Evolutionary conservation across 2,797 vertebrate genomes (phyloP).

Genomic region (Urophycis tenuis): DNA sequence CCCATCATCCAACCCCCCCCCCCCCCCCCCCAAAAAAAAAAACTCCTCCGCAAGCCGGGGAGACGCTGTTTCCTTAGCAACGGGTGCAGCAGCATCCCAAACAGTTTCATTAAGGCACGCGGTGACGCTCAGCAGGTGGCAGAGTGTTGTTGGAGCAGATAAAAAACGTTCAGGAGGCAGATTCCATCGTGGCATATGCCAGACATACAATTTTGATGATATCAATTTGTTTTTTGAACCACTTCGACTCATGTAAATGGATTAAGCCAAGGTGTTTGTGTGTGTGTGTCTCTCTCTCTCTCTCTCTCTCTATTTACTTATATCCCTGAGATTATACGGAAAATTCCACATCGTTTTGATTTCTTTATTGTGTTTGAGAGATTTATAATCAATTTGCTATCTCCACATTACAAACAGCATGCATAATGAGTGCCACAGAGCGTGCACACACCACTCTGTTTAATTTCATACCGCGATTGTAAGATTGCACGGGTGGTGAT

Average conservation of each 20-base stretch:
- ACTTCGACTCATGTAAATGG: conserved; percentile 77
- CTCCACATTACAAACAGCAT: not conserved
- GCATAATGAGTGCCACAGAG: not conserved
- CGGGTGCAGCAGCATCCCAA: conserved; percentile 86
- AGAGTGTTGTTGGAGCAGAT: conserved; percentile 90
- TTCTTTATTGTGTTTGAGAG: conserved; percentile 34
- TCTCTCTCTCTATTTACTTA: conserved; percentile 45
- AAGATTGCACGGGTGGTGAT: too few relatives aligned
- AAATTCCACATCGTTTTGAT: conserved; percentile 30
- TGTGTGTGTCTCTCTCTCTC: conserved; percentile 12
- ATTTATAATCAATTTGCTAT: conserved; percentile 39
- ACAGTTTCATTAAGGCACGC: conserved; percentile 98
- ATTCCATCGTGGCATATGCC: conserved; percentile 85
- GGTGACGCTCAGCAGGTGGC: conserved; percentile 99
- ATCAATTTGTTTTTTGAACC: conserved; percentile 98
- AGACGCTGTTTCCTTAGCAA: conserved; percentile 95
- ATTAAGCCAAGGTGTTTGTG: conserved; percentile 68
- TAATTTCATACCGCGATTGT: too few relatives aligned
- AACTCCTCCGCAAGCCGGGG: conserved; percentile 71
- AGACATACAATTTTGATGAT: conserved; percentile 96
- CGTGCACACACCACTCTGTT: too few relatives aligned
- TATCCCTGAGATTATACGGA: conserved; percentile 24
- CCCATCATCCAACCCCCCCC: conserved; percentile 60
- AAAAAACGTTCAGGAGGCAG: conserved; percentile 92
- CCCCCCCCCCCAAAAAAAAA: too few relatives aligned